Evolutionary conservation across 1,140 invertebrate species (phyloP).

Genomic region (Trichoplusia ni): DNA sequence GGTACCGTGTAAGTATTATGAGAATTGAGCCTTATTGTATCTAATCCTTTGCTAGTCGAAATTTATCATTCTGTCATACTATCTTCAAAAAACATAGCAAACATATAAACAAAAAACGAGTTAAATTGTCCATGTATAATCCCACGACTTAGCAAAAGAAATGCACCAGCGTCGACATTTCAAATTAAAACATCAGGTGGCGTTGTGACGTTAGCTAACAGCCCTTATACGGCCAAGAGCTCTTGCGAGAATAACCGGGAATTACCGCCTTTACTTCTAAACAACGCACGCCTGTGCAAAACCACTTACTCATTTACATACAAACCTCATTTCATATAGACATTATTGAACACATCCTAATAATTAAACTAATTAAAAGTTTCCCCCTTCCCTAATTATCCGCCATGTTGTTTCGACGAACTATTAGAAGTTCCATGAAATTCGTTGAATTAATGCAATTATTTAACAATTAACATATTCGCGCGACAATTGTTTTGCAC

Average conservation of each 20-base stretch:
- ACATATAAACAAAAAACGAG: background rate
- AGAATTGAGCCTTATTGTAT: too few relatives aligned
- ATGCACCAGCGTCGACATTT: conserved; percentile 37
- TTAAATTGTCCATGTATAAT: background rate
- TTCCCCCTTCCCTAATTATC: too few relatives aligned
- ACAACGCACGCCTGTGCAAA: conserved; percentile 24
- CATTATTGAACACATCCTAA: too few relatives aligned
- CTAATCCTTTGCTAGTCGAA: too few relatives aligned
- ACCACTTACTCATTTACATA: conserved; percentile 26
- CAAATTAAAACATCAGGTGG: conserved; percentile 47
- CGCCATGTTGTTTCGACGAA: too few relatives aligned
- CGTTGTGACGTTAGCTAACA: conserved; percentile 50
- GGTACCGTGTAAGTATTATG: too few relatives aligned
- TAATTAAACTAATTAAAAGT: too few relatives aligned
- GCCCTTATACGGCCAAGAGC: conserved; percentile 53
- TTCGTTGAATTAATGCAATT: too few relatives aligned
- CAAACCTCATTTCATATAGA: too few relatives aligned
- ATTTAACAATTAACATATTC: conserved; percentile 15
- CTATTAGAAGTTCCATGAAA: too few relatives aligned
- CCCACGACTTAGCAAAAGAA: conserved; percentile 27
- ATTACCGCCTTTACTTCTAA: conserved; percentile 38
- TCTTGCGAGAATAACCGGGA: conserved; percentile 45
- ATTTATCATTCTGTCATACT: too few relatives aligned
- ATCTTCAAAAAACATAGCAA: background rate
- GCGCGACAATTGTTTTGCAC: conserved; percentile 11